Evolutionary conservation across 2,797 vertebrate genomes (phyloP), one percentile per base, ranked within the genome.

Genomic region (Bovichtus diacanthus): DNA sequence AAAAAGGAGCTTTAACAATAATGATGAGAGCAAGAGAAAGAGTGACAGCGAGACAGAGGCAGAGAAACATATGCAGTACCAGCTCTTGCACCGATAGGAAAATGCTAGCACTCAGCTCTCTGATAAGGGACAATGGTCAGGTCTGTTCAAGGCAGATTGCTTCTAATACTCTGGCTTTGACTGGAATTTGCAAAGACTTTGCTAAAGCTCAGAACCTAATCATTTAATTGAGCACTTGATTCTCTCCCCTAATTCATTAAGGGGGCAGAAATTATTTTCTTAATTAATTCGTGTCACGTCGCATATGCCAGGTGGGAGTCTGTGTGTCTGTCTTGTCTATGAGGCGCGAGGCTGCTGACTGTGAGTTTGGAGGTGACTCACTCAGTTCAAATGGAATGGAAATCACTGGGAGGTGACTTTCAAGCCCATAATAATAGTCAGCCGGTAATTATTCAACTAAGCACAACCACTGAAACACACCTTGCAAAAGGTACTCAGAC

Each of bases 171-270:
- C 75, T 2, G 76, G 90, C 90, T 93, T 90, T 90, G 87, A 87
- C 89, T 83, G 80, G 82, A 91, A 89, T 92, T 88, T 90, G 89
- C 85, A 85, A 85, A 90, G 91, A 90, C 91, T 90, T 90, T 90
- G 74, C 89, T 67, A 80, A 74, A 85, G 92, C 91, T 91, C 86
- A 87, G 82, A 87, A 82, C 78, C 88, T 94, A 94, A 94, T 94
- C 93, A 93, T 93, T 94, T 94, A 93, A 94, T 94, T 94, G 92
- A 94, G 92, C 86, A 90, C 91, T 93, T 91, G 90, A 94, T 93
- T 93, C 89, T 87, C 90, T 85, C 77, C 82, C 80, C 83, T 92
- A 91, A 93, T 93, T 94, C 86, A 93, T 93, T 91, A 93, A 88
- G 79, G 84, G 90, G 71, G 87, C 88, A 90, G 91, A 88, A 85